These are phyloP conservation scores for Dryoscopus gambensis DNA, from an alignment of 2,113 vertebrate genomes.

Conservation along the genomic window DNA sequence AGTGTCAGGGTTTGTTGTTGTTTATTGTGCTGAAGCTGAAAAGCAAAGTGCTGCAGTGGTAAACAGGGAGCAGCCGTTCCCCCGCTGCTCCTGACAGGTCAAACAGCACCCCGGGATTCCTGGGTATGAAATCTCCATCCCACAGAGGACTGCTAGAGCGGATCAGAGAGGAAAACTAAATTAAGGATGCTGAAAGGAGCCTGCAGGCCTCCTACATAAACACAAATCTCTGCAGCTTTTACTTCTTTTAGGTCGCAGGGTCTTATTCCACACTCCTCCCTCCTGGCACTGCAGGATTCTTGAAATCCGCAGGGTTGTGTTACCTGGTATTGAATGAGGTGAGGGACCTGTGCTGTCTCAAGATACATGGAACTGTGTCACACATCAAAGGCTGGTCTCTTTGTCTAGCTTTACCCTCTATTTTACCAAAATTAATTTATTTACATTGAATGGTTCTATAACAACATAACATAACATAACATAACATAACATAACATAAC, in stretches of 20 bases:
- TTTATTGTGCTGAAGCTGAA: background rate
- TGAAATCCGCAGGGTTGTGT: background rate
- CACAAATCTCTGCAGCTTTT: background rate
- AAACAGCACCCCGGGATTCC: background rate
- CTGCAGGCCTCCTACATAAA: background rate
- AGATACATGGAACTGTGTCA: background rate
- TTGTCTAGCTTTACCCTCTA: background rate
- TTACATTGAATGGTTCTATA: background rate
- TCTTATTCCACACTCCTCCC: background rate
- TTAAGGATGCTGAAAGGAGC: background rate
- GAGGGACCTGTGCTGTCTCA: background rate
- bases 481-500: background rate
- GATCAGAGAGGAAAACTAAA: background rate
- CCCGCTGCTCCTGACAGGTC: background rate
- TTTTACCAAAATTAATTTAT: background rate
- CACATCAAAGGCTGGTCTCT: background rate
- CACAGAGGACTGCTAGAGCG: background rate
- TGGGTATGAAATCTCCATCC: background rate
- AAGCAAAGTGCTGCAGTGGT: background rate
- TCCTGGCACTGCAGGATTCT: background rate
- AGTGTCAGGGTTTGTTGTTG: background rate
- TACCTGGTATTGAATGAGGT: background rate
- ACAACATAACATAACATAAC: background rate
- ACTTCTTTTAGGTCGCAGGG: background rate
- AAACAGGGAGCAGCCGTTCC: background rate